Base-by-base conservation (phyloP, 2,113 vertebrate species). In the Vidua chalybeata region DNA sequence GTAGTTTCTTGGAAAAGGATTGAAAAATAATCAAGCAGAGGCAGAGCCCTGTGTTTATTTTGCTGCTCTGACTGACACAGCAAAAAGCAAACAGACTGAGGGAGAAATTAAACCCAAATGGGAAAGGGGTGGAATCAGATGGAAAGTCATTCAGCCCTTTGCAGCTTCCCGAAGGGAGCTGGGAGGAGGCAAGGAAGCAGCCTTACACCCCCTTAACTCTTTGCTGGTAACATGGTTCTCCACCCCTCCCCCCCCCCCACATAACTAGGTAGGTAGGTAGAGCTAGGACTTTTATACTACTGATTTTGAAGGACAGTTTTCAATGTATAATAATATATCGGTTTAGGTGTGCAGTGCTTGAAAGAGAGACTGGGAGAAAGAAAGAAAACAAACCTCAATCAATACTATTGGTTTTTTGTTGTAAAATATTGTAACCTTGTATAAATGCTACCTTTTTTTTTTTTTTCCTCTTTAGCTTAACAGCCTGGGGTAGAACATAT, bases 271-370 rank as follows among this genome's bases (percentile, higher is more conserved):
- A 95, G 86, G 93, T 76, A 92, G 93, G 87, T 84, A 97, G 97
- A 97, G 94, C 94, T 97, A 97, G 97, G 97, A 97, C 98, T 98
- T 97, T 98, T 97, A 91, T 98, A 98, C 98, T 98, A 98, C 98
- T 98, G 98, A 98, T 98, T 98, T 97, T 97, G 97, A 97, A 97
- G 95, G 97, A 97, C 95, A 66, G 97, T 97, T 97, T 97, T 97
- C 96, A 95, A 59, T 90, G 97, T 97, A 83, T 96, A 88, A 96
- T 96, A 94, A 96, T 97, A 97, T 97, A 97, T 94, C 97, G 0
- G 95, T 97, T 96, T 97, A 96, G 96, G 97, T 97, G 97, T 97
- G 98, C 97, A 95, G 97, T 97, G 98, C 96, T 94, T 94, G 96
- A 91, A 91, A 87, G 94, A 84, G 80, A 96, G 94, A 94, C 86